Conservation (phyloP, 2,797 vertebrate species). For the Oryzias dopingdopingensis region DNA sequence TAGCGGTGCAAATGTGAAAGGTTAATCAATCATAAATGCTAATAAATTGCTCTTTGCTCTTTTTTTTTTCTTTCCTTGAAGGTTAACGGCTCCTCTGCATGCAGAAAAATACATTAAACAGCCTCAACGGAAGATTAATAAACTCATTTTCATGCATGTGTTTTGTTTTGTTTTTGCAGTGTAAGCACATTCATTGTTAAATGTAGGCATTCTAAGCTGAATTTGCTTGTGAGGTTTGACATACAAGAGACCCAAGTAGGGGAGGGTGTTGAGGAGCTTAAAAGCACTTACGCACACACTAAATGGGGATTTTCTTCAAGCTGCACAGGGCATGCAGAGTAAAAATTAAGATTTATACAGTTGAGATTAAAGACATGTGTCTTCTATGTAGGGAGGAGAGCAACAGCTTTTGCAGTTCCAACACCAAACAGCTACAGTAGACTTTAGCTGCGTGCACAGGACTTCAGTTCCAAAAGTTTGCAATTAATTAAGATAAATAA, state of each 20-base stretch:
- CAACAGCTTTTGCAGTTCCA: conserved; percentile 16
- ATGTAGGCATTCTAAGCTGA: conserved; percentile 2
- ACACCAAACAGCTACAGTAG: conserved; percentile 37
- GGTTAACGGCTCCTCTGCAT: conserved; percentile 25
- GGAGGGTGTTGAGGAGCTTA: conserved; percentile 30
- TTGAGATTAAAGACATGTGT: conserved; percentile 27
- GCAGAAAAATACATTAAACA: conserved; percentile 36
- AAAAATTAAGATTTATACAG: conserved; percentile 8
- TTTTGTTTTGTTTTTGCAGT: conserved; percentile 34
- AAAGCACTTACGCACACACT: conserved; percentile 31
- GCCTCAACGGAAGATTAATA: conserved; percentile 53
- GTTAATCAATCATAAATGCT: conserved; percentile 58
- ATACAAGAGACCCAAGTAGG: conserved; percentile 16
- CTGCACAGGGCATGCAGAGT: conserved; percentile 1
- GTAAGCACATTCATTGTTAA: conserved; percentile 44
- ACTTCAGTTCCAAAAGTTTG: conserved; percentile 33
- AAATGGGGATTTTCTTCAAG: background rate
- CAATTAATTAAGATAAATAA: too few relatives aligned
- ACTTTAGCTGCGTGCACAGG: conserved; percentile 12
- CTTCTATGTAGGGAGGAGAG: conserved; percentile 17
- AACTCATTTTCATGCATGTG: conserved; percentile 51
- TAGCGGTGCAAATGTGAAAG: conserved; percentile 20
- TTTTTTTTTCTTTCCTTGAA: conserved; percentile 24
- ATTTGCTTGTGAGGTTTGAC: conserved; percentile 5
- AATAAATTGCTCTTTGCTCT: conserved; percentile 41